These are phyloP conservation scores for Tangara arthus DNA, from an alignment of 2,797 vertebrate genomes.

Conservation along the genomic window DNA sequence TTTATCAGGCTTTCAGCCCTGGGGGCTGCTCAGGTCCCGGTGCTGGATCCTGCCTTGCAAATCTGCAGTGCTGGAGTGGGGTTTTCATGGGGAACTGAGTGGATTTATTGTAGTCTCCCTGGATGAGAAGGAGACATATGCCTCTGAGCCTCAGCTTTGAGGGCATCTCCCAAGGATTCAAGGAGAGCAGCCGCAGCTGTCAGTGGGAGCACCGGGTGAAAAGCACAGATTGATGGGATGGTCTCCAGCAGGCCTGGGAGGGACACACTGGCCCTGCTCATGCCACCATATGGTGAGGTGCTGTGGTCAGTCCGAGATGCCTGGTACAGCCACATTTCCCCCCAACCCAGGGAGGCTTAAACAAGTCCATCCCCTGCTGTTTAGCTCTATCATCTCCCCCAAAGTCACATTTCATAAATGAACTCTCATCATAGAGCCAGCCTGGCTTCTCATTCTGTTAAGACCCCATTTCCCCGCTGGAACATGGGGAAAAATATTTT, in stretches of 20 bases:
- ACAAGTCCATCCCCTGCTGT: neutral
- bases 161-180: neutral
- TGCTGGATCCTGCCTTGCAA: neutral
- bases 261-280: rapidly evolving
- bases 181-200: neutral
- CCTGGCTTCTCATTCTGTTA: neutral
- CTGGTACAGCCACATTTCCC: neutral
- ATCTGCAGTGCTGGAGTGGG: neutral
- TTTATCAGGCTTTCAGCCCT: neutral
- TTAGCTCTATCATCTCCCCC: neutral
- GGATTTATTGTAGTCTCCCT: neutral
- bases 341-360: neutral
- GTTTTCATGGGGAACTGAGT: neutral
- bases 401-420: neutral
- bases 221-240: neutral
- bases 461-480: neutral
- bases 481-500: neutral
- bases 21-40: neutral
- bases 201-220: rapidly evolving
- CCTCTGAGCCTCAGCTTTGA: neutral
- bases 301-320: neutral
- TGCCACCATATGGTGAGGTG: neutral
- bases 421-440: neutral
- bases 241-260: neutral
- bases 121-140: rapidly evolving